Evolutionary conservation across 2,797 vertebrate species (phyloP).

Genomic region (Anableps anableps): DNA sequence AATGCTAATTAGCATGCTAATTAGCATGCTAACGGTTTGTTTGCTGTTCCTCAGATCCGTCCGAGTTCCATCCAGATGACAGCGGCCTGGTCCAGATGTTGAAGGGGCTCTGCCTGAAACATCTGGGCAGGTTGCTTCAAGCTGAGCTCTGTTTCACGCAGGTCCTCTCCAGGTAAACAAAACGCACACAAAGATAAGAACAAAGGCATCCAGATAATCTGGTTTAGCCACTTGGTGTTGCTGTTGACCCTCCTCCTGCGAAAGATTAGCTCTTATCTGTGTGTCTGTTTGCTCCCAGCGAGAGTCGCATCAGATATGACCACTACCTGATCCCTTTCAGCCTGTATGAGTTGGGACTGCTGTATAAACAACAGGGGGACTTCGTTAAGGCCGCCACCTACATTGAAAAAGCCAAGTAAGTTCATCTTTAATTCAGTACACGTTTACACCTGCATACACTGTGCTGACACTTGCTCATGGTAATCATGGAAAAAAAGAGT

Average conservation of each 20-base stretch:
- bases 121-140: constrained; percentile 90
- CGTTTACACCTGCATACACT: background rate
- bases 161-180: constrained; percentile 89
- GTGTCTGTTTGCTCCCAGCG: constrained; percentile 74
- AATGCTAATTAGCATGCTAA: no score
- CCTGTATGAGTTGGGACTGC: constrained; percentile 89
- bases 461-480: no score
- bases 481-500: no score
- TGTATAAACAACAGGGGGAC: constrained; percentile 90
- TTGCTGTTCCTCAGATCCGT: constrained; percentile 72
- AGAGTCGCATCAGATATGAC: constrained; percentile 90
- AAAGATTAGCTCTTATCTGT: background rate
- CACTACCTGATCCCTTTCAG: constrained; percentile 93
- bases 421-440: background rate
- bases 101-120: constrained; percentile 94
- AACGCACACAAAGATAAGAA: constrained; percentile 11
- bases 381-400: constrained; percentile 83
- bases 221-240: background rate
- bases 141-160: constrained; percentile 95
- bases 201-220: background rate
- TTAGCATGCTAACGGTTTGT: background rate
- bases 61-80: constrained; percentile 89
- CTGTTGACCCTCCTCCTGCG: background rate
- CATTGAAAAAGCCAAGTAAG: constrained; percentile 94
- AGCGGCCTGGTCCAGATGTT: constrained; percentile 91